phyloP scores from a whole-genome alignment of 1,140 invertebrate genomes.

The Drosophila mojavensis region DNA sequence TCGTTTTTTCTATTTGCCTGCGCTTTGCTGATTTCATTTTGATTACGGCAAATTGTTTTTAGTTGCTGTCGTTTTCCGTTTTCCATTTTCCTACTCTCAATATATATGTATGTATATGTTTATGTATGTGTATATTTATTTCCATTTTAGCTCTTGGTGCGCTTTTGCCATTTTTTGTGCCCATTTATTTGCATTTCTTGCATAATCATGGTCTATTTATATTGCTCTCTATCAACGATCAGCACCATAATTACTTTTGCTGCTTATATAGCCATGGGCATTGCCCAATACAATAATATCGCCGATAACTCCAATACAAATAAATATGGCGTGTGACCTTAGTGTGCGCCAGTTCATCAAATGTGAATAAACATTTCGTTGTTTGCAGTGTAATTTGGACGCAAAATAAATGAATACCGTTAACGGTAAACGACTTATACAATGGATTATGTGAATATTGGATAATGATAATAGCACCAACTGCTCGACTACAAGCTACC shows the following conservation, averaged over 20 bases:
- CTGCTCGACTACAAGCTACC: background rate
- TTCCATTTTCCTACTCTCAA: background rate
- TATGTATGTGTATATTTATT: slow-evolving; percentile 9
- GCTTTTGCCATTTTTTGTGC: slow-evolving; percentile 55
- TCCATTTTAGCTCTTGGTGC: slow-evolving; percentile 42
- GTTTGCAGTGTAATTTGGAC: slow-evolving; percentile 68
- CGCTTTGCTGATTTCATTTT: slow-evolving; percentile 79
- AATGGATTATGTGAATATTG: slow-evolving; percentile 34
- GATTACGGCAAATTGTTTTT: slow-evolving; percentile 80
- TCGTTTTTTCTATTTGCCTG: slow-evolving; percentile 52
- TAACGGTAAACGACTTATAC: slow-evolving; percentile 38
- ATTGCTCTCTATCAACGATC: slow-evolving; percentile 25
- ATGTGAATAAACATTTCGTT: slow-evolving; percentile 60
- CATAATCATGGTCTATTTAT: slow-evolving; percentile 29
- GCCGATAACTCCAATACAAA: slow-evolving; percentile 57
- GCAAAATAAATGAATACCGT: slow-evolving; percentile 41
- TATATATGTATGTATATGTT: background rate
- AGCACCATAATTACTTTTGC: slow-evolving; percentile 64
- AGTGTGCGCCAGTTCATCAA: slow-evolving; percentile 41
- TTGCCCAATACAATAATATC: slow-evolving; percentile 45
- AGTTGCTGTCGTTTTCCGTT: slow-evolving; percentile 50
- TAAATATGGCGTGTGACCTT: slow-evolving; percentile 56
- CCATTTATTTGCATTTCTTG: slow-evolving; percentile 61
- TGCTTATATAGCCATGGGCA: slow-evolving; percentile 1
- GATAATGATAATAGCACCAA: slow-evolving; percentile 1